Percentiles rank a stretch among this genome's conserved stretches.
These are phyloP conservation scores for Mercenaria mercenaria DNA, from an alignment of 1,140 invertebrate genomes.

Conservation along the genomic window DNA sequence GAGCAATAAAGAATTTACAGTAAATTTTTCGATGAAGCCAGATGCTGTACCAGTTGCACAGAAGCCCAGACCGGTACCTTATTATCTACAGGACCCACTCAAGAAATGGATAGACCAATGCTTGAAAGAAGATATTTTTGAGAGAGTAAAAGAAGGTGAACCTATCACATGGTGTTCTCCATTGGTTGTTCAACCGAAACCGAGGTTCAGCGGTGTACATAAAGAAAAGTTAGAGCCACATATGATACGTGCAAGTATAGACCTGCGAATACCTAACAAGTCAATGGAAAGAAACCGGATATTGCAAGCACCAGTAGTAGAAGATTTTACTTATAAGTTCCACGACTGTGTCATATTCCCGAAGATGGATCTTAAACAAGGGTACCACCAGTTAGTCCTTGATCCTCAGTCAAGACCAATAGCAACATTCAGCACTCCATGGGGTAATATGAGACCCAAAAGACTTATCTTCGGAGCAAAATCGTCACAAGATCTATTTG, in stretches of 20 bases:
- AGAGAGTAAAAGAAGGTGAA: not conserved
- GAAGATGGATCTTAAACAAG: slow-evolving; percentile 42
- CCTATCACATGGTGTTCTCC: slow-evolving; percentile 28
- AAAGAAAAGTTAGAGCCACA: slow-evolving; percentile 58
- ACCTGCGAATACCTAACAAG: slow-evolving; percentile 53
- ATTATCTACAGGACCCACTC: slow-evolving; percentile 8
- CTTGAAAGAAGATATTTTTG: slow-evolving; percentile 25
- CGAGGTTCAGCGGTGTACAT: slow-evolving; percentile 16
- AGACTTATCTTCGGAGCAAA: slow-evolving; percentile 54
- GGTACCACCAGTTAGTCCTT: too few species aligned
- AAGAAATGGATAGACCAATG: slow-evolving; percentile 26
- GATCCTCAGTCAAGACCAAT: slow-evolving; percentile 28
- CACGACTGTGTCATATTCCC: slow-evolving; percentile 49
- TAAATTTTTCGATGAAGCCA: slow-evolving; percentile 42
- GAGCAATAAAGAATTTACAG: not conserved
- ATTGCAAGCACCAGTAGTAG: slow-evolving; percentile 39
- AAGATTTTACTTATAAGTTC: slow-evolving; percentile 58
- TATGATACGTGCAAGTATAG: slow-evolving; percentile 62
- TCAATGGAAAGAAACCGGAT: slow-evolving; percentile 54
- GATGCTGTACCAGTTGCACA: slow-evolving; percentile 31
- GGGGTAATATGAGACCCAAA: too few species aligned
- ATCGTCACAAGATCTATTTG: slow-evolving; percentile 63
- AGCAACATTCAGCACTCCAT: slow-evolving; percentile 40
- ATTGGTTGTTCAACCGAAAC: slow-evolving; percentile 44
- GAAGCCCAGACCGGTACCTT: slow-evolving; percentile 19